Evolutionary conservation across 2,888 invertebrate genomes (phyloP), one percentile per base, ranked within the genome.

Genomic region (Chloroclysta siterata): DNA sequence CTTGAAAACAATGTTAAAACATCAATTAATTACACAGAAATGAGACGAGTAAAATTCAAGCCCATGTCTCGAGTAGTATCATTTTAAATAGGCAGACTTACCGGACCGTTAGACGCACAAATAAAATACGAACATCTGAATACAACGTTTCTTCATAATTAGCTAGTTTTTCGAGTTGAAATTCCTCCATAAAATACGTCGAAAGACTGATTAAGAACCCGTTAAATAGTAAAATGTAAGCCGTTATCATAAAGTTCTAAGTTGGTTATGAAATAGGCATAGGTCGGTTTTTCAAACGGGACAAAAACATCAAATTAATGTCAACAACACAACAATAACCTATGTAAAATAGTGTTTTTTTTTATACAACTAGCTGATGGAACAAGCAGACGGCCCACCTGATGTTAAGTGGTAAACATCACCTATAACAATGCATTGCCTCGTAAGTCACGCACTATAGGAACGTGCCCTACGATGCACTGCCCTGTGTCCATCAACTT

Each of bases 181-280:
- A 71, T 70, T 62, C 68, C 63, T 60, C 61, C 54, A 63, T 71
- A 69, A 69, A 68, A 70, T 70, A 65, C 69, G 54, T 60, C 65
- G 53, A 51, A 65, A 62, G 60, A 53, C 68, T 69, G 66, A 69
- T 71, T 71, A 70, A 65, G 63, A 65, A 68, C 62, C 69, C 62
- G 71, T 71, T 70, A 63, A 70, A 65, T 57, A 59, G 56, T 66
- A 53, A 54, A 63, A 60, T 62, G 63, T 56, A 57, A 65, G 63
- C 65, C 65, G 68, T 66, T 65, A 68, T 68, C 69, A 68, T 64
- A 65, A 57, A 57, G 54, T 48, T 65, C 56, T 14, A n/a, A 53
- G 52, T 59, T 54, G 8, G 41, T 65, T 65, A 51, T 52, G 61
- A 58, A 58, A 61, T 36, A 22, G 42, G 22, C 42, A 39, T 51